Evolutionary conservation across 2,797 vertebrate genomes (phyloP).

Genomic region (Tympanoctomys barrerae): DNA sequence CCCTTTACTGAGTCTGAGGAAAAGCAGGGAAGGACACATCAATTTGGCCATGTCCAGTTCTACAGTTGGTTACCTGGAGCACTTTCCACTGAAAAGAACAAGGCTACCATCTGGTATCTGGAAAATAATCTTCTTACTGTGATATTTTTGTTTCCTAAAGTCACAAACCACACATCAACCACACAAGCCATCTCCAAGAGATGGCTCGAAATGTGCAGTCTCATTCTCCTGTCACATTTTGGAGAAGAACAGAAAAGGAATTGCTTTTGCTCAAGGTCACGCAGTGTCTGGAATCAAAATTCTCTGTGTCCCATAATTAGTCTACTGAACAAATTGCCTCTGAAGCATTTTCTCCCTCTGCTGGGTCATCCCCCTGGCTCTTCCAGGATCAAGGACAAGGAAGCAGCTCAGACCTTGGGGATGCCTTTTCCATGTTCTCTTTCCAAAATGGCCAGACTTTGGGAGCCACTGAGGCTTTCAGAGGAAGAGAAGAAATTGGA

Average conservation of each 20-base stretch:
- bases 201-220: conserved; percentile 54
- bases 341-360: conserved; percentile 58
- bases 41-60: background rate
- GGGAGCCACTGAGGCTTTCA: conserved; percentile 24
- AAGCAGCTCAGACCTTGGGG: conserved; percentile 46
- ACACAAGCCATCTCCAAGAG: conserved; percentile 61
- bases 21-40: background rate
- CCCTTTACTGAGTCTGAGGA: background rate
- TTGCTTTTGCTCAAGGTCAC: conserved; percentile 68
- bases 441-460: conserved; percentile 58
- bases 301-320: conserved; percentile 62
- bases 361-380: conserved; percentile 39
- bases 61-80: background rate
- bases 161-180: conserved; percentile 69
- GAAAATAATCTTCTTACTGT: conserved; percentile 58
- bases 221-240: conserved; percentile 52
- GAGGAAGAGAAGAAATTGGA: background rate
- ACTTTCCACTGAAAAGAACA: background rate
- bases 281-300: conserved; percentile 69
- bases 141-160: conserved; percentile 66
- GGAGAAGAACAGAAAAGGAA: conserved; percentile 64
- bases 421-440: conserved; percentile 59
- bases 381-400: conserved; percentile 53
- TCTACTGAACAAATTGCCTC: conserved; percentile 64
- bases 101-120: background rate